Percentiles rank a stretch among this genome's conserved stretches.
These are phyloP conservation scores for Solea solea DNA, from an alignment of 2,113 vertebrate species.

Conservation along the genomic window DNA sequence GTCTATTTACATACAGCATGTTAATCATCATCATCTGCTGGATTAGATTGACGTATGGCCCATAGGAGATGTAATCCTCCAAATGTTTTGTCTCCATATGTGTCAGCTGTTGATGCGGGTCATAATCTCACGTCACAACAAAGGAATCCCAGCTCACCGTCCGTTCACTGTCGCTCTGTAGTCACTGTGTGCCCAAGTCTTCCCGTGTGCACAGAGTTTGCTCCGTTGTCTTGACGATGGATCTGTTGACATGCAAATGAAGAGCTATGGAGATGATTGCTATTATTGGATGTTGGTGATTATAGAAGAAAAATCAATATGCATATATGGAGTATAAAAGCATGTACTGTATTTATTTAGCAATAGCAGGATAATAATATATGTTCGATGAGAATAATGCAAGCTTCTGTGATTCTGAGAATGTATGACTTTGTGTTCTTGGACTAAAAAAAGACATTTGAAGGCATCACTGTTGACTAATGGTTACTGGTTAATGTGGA, in stretches of 20 bases:
- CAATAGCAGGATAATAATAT: too few relatives aligned
- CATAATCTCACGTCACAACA: not conserved
- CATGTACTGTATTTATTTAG: too few relatives aligned
- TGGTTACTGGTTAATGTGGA: too few relatives aligned
- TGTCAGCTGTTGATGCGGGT: conserved; percentile 14
- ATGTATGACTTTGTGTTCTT: too few relatives aligned
- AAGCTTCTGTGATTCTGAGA: too few relatives aligned
- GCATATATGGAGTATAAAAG: too few relatives aligned
- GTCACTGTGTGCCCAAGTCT: not conserved
- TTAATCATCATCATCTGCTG: not conserved
- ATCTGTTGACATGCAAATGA: not conserved
- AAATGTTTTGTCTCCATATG: not conserved
- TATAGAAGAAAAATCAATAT: too few relatives aligned
- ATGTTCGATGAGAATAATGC: too few relatives aligned
- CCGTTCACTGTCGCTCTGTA: not conserved
- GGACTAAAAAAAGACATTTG: not conserved
- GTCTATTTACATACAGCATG: not conserved
- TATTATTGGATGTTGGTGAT: not conserved
- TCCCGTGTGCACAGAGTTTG: not conserved
- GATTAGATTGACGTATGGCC: conserved; percentile 9
- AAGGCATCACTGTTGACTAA: not conserved
- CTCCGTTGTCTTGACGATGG: not conserved
- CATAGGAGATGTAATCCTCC: not conserved
- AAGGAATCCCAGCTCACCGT: not conserved
- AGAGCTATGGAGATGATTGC: not conserved